A percentile compares a stretch with the other conserved stretches of the same genome.
These are phyloP conservation scores for Hozukius guyotensis DNA, from an alignment of 2,797 vertebrate genomes.

Conservation along the genomic window DNA sequence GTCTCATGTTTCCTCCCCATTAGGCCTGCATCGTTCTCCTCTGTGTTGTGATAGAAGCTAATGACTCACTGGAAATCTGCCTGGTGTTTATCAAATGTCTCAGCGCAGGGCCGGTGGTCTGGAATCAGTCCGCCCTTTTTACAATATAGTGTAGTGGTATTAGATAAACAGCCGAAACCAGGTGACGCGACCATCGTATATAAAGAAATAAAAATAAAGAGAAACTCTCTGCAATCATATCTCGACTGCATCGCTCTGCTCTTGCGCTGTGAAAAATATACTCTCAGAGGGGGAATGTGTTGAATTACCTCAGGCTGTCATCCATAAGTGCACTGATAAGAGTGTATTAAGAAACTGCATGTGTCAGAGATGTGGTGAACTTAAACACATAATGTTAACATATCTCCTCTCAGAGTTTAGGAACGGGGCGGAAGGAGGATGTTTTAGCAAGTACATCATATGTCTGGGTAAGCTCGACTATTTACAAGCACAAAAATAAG, in stretches of 20 bases:
- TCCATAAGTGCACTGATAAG: constrained; percentile 54
- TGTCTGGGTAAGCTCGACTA: background rate
- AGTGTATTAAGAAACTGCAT: constrained; percentile 34
- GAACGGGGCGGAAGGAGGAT: background rate
- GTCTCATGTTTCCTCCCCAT: constrained; percentile 76
- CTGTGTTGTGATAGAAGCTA: constrained; percentile 77
- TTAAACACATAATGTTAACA: constrained; percentile 2
- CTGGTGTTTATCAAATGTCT: constrained; percentile 76
- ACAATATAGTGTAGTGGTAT: constrained; percentile 4
- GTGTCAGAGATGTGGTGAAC: constrained; percentile 32
- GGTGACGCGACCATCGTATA: constrained; percentile 36
- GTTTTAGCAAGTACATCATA: background rate
- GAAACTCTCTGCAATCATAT: constrained; percentile 34
- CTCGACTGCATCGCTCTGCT: constrained; percentile 43
- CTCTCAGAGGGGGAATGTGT: constrained; percentile 45
- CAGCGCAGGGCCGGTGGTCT: constrained; percentile 54
- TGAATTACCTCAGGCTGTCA: constrained; percentile 55
- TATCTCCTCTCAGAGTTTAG: background rate
- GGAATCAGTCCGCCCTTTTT: constrained; percentile 27
- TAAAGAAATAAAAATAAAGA: constrained; percentile 43
- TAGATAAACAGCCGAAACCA: constrained; percentile 39
- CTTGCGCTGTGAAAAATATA: constrained; percentile 46
- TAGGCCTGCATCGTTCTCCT: constrained; percentile 61
- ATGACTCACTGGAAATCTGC: constrained; percentile 77
- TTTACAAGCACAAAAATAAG: background rate